Base-by-base conservation (phyloP, 1,140 invertebrate species). In the Agrypnia vestita region DNA sequence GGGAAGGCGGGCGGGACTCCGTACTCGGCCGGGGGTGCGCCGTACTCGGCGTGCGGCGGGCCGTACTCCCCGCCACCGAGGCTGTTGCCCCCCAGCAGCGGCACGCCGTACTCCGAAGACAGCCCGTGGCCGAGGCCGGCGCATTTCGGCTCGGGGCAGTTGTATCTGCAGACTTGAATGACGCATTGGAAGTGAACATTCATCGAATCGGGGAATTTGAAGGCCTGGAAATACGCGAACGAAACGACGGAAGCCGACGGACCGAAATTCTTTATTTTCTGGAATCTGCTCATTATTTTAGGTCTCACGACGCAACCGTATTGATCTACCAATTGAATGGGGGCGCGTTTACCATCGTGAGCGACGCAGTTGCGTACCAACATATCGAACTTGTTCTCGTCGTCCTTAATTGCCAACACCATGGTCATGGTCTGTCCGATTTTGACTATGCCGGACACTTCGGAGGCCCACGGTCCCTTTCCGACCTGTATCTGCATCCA, bases 401-500 rank as follows among this genome's bases (percentile, higher is more conserved):
- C 96, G 84, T 98, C 97, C 87, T 98, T 97, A 83, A 98, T 98
- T 17, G 96, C 97, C 62, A 98, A 87, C 0, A 97, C 96, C 96
- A 98, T 97, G 0, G 96, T 98, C 96, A 98, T 97, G 0, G 96
- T 98, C 86, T 98, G 96, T 10, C 97, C 97, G 78, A 98, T 98
- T 88, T 97, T 97, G 0, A 98, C 96, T 83, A 98, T 97, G 49
- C 97, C 97, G 0, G 96, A 96, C 0, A 98, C 97, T 89, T 98
- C 97, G 6, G 95, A 96, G 19, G 97, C 96, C 96, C 96, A 98
- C 0, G 97, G 97, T 74, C 97, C 96, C 86, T 97, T 97, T 35
- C 97, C 97, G 19, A 97, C 96, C 87, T 98, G 96, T 81, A 98
- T 97, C 87, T 97, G 96, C 96, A 97, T 97, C 96, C 96, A 98